Evolutionary conservation across 2,113 vertebrate species (phyloP).

Genomic region (Campylomormyrus numenius): DNA sequence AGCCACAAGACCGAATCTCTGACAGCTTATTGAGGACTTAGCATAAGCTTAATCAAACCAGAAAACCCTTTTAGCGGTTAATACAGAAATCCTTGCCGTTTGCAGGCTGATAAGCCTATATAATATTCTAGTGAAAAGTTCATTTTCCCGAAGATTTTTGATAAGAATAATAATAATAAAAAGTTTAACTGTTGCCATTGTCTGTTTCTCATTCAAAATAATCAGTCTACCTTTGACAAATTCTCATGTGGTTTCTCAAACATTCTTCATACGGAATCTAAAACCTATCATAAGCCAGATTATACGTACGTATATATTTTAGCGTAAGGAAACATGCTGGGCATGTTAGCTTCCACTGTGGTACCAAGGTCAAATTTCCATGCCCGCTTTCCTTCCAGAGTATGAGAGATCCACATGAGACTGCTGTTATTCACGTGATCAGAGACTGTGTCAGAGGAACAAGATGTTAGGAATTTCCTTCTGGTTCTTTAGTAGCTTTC

Average conservation of each 20-base stretch:
- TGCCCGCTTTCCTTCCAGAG: neutral
- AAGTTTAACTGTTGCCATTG: neutral
- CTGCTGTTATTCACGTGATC: neutral
- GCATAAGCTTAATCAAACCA: neutral
- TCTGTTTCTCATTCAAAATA: neutral
- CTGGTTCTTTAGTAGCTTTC: neutral
- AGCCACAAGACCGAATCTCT: neutral
- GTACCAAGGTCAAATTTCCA: neutral
- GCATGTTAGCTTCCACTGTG: neutral
- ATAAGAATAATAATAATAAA: neutral
- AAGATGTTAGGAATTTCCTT: neutral
- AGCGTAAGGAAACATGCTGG: neutral
- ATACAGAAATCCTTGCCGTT: neutral
- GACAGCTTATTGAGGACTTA: constrained; percentile 3
- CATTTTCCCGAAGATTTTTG: neutral
- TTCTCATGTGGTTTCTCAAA: neutral
- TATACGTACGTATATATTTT: neutral
- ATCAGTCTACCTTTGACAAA: neutral
- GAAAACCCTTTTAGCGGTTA: neutral
- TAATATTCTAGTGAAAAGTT: neutral
- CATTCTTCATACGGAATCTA: neutral
- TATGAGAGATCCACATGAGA: neutral
- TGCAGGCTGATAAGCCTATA: neutral
- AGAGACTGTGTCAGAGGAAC: neutral
- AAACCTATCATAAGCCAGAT: neutral